These are phyloP conservation scores for Acanthosepion lycidas DNA, from an alignment of 2,888 invertebrate genomes.

Conservation along the genomic window DNA sequence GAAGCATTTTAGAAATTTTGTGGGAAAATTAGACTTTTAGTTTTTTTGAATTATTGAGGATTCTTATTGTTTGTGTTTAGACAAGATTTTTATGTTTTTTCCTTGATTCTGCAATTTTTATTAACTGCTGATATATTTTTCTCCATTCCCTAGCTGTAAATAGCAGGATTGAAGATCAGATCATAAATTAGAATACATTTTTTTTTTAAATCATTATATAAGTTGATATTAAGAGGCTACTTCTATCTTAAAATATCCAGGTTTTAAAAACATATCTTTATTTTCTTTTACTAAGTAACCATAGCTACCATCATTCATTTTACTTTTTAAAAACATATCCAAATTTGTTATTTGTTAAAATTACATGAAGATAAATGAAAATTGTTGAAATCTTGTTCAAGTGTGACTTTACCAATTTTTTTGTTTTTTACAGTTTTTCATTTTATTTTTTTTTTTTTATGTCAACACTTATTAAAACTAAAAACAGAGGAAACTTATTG, in stretches of 20 bases:
- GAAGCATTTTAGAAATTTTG: background rate
- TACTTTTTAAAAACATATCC: background rate
- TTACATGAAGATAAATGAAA: background rate
- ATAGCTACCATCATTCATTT: background rate
- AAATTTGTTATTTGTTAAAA: background rate
- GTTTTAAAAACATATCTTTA: background rate
- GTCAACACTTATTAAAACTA: background rate
- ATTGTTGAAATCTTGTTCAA: slow-evolving; percentile 15
- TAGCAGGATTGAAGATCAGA: background rate
- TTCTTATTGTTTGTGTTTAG: background rate
- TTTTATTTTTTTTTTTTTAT: background rate
- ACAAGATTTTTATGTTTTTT: background rate
- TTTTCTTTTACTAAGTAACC: background rate
- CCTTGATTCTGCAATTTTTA: background rate
- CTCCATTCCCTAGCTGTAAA: background rate
- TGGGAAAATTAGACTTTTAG: too few relatives aligned
- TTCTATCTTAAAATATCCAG: background rate
- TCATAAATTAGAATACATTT: background rate
- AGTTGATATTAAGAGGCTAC: background rate
- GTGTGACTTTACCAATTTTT: background rate
- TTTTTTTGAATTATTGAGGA: background rate
- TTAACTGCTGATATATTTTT: background rate
- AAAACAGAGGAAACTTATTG: too few relatives aligned
- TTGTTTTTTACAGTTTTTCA: background rate
- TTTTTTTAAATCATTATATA: background rate